Evolutionary conservation across 2,888 invertebrate species (phyloP), one percentile per base, ranked within the genome.

Genomic region (Pristionchus mayeri): DNA sequence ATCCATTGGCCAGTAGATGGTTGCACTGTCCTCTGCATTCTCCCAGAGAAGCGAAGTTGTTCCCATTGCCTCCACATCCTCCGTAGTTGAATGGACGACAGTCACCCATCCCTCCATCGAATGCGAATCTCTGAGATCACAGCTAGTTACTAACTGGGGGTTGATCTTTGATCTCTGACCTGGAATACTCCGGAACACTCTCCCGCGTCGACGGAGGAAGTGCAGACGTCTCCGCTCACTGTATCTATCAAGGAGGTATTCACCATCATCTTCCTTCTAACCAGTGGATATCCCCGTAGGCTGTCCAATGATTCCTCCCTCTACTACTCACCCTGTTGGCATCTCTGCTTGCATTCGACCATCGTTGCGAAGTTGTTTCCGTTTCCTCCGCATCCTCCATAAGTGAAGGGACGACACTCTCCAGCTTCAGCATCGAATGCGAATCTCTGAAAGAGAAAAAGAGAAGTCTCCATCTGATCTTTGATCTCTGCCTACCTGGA

Each of bases 131-230:
- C n/a, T 71, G 71, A 37, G 44, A 27, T 78, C 3, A 78, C 44
- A 48, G 67, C 18, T 2, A 11, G n/a, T n/a, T n/a, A n/a, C n/a
- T n/a, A n/a, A n/a, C n/a, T n/a, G n/a, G n/a, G n/a, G n/a, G 11
- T 71, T 37, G 71, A 71, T 37, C 37, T 6, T 44, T 44, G 71
- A 67, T 67, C 27, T 34, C 11, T 83, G 21, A 83, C 71, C 44
- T 84, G 88, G 85, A 89, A 90, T 30, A 85, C 84, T 63, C 92
- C 90, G 27, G 88, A 79, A 83, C 93, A 93, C 13, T 87, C 87
- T 4, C 94, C 94, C 60, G 87, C 82, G 40, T 93, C 93, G 78
- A 91, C 89, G 3, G 90, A 88, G 82, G 92, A 89, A 11, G 89
- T 88, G 88, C 93, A 93, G 24, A 90, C 85, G 85, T 92, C 89